phyloP scores from a whole-genome alignment of 2,888 invertebrate species.

The Flexamia atlantica region DNA sequence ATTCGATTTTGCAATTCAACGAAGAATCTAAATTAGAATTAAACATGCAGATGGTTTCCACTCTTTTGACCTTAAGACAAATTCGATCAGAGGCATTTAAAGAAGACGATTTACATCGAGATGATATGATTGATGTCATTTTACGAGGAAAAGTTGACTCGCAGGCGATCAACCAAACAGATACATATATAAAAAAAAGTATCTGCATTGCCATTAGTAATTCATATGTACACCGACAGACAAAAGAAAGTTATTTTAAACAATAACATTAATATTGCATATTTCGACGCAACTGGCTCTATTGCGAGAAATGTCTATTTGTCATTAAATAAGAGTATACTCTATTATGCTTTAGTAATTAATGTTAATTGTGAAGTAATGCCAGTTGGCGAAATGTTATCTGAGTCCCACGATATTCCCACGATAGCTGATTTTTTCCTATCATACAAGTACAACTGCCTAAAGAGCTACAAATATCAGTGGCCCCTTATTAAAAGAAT shows the following conservation, averaged over 20 bases:
- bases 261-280: not conserved
- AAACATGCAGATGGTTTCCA: not conserved
- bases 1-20: not conserved
- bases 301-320: not conserved
- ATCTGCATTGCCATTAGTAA: not conserved
- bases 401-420: too few species aligned
- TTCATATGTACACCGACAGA: not conserved
- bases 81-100: not conserved
- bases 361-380: too few species aligned
- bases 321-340: not conserved
- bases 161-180: not conserved
- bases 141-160: too few species aligned
- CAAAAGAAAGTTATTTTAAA: not conserved
- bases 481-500: too few species aligned
- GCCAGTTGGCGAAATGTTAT: too few species aligned
- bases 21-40: not conserved
- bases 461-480: too few species aligned
- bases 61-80: constrained; percentile 17
- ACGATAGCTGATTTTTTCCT: too few species aligned
- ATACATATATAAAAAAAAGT: not conserved
- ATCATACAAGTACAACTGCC: too few species aligned
- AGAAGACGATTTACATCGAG: not conserved
- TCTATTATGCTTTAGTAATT: not conserved
- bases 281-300: not conserved
- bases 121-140: too few species aligned